phyloP scores from a whole-genome alignment of 2,888 invertebrate species.

The Pemphredon lugubris region DNA sequence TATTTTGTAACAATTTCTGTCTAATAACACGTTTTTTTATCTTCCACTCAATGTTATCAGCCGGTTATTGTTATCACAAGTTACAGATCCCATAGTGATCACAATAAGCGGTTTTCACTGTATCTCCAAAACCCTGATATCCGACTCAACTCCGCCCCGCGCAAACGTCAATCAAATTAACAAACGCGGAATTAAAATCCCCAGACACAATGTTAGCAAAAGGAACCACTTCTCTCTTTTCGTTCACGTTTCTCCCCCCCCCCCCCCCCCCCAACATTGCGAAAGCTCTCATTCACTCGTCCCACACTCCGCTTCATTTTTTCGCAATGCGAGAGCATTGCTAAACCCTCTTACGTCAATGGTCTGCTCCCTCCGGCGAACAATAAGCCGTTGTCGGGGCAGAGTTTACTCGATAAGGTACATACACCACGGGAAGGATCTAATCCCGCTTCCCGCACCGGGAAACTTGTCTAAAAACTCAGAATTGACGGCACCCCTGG shows the following conservation, averaged over 20 bases:
- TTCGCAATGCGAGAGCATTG: constrained; percentile 24
- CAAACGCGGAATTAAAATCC: not conserved
- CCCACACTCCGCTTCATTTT: constrained; percentile 32
- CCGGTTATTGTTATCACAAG: too few relatives aligned
- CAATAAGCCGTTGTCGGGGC: constrained; percentile 43
- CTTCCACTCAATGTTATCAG: too few relatives aligned
- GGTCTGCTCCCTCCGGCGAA: constrained; percentile 12
- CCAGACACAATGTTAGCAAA: not conserved
- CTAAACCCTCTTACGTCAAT: constrained; percentile 32
- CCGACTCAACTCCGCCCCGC: too few relatives aligned
- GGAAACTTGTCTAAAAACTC: constrained; percentile 24
- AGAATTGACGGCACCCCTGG: constrained; percentile 23
- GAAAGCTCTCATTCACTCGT: constrained; percentile 48
- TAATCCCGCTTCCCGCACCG: not conserved
- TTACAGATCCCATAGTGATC: too few relatives aligned
- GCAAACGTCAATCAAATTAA: too few relatives aligned
- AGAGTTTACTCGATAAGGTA: constrained; percentile 45
- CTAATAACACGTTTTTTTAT: too few relatives aligned
- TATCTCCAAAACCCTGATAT: too few relatives aligned
- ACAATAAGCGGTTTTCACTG: too few relatives aligned
- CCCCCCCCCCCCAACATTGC: constrained; percentile 16
- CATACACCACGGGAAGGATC: constrained; percentile 13
- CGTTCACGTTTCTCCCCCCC: constrained; percentile 8
- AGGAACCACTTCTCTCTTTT: not conserved
- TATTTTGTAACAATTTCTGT: too few relatives aligned